phyloP scores from a whole-genome alignment of 2,113 vertebrate genomes.

The Mormyrus iriodes region DNA sequence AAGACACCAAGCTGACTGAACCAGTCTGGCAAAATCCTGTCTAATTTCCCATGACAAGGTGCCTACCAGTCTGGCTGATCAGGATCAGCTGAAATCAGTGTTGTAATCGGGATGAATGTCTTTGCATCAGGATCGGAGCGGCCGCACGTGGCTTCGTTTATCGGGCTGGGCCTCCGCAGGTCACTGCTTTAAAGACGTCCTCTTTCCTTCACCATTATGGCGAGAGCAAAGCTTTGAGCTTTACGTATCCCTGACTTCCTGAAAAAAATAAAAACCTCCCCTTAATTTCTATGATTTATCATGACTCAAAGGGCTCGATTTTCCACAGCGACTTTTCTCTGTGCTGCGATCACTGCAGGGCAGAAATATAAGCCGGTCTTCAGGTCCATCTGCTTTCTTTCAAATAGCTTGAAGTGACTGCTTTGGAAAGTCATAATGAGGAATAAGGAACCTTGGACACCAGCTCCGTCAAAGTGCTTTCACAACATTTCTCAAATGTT shows the following conservation, averaged over 20 bases:
- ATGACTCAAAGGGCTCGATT: slow-evolving; percentile 28
- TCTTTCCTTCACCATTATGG: neutral
- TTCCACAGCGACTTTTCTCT: slow-evolving; percentile 31
- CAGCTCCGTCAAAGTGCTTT: neutral
- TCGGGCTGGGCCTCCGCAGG: slow-evolving; percentile 23
- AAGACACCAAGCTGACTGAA: slow-evolving; percentile 37
- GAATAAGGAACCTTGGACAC: neutral
- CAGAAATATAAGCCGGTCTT: slow-evolving; percentile 33
- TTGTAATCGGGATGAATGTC: slow-evolving; percentile 46
- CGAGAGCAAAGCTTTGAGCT: neutral
- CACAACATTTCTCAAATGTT: neutral
- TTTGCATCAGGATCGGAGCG: slow-evolving; percentile 31
- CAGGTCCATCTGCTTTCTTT: slow-evolving; percentile 32
- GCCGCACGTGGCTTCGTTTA: slow-evolving; percentile 52
- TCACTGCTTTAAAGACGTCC: neutral
- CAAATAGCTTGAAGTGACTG: slow-evolving; percentile 33
- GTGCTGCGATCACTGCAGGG: slow-evolving; percentile 29
- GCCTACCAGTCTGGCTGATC: slow-evolving; percentile 47
- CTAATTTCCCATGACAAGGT: slow-evolving; percentile 58
- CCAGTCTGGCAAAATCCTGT: slow-evolving; percentile 36
- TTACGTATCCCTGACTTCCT: neutral
- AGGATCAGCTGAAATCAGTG: slow-evolving; percentile 54
- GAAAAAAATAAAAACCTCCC: neutral
- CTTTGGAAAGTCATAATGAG: neutral
- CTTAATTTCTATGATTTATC: slow-evolving; percentile 38